Conservation (phyloP, 1,140 invertebrate species). For the Drosophila erecta region DNA sequence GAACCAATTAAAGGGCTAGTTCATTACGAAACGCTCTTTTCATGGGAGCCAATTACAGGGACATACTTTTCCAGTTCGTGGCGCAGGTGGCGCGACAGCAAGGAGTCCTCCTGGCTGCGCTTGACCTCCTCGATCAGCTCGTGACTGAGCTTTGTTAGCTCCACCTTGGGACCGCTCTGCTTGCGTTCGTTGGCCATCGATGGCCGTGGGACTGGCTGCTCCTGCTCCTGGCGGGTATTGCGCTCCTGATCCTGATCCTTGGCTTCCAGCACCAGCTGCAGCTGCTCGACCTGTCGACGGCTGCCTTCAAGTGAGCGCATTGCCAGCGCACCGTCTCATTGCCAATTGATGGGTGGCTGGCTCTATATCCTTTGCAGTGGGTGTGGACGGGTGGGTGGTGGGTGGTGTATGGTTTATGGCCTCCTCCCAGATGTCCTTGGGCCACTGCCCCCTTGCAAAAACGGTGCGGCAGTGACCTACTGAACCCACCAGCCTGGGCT, state of each 20-base stretch:
- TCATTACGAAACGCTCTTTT: too few relatives aligned
- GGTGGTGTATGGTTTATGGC: conserved; percentile 2
- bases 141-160: conserved; percentile 72
- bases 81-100: conserved; percentile 67
- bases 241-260: conserved; percentile 34
- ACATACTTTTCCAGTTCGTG: conserved; percentile 82
- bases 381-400: conserved; percentile 1
- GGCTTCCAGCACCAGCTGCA: conserved; percentile 18
- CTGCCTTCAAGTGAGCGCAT: conserved; percentile 72
- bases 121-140: conserved; percentile 79
- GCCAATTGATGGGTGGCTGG: conserved; percentile 37
- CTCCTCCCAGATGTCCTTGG: conserved; percentile 52
- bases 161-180: conserved; percentile 66
- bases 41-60: neutral
- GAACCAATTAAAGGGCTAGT: too few relatives aligned
- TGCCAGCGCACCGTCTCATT: conserved; percentile 69
- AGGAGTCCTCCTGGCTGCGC: conserved; percentile 69
- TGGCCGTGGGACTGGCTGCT: conserved; percentile 35
- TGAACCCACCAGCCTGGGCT: conserved; percentile 29
- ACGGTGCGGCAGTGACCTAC: conserved; percentile 56
- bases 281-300: conserved; percentile 39
- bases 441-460: conserved; percentile 37
- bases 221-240: neutral
- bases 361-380: conserved; percentile 9
- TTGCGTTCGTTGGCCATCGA: conserved; percentile 71